Base-by-base conservation (phyloP, 2,113 vertebrate species). In the Canis aureus region DNA sequence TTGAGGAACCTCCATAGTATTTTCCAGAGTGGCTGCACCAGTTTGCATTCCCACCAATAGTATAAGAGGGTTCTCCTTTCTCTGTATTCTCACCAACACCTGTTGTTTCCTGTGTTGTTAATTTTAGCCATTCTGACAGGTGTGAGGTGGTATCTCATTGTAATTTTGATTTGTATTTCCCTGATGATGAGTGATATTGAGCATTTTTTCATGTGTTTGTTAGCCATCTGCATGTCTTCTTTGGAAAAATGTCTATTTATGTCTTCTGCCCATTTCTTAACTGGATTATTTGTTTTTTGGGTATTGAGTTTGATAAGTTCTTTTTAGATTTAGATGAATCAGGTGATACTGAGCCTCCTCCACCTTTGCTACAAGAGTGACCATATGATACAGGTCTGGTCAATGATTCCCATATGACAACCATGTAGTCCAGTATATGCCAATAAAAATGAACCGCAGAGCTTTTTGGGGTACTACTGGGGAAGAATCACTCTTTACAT, bases 381-480 rank as follows among this genome's bases (percentile, higher is more conserved):
- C 32, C 16, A 59, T 16, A 59, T 80, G 59, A 74, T 59, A 82
- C 1, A 96, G 16, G 2, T 73, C 51, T 4, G 5, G 49, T 35
- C 57, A 95, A 29, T 35, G 43, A 92, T 59, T 89, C 25, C 64
- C 17, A 22, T 66, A 29, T 27, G 49, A 84, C 23, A 86, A n/a
- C 67, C 95, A 35, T 22, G 15, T 49, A 71, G 81, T 27, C 43
- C 16, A 69, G 9, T 38, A 66, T 19, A 83, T 53, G 55, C 17
- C 79, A 64, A 60, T 79, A 49, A 78, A 15, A 62, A 89, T 94
- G 88, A 93, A 67, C 57, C 19, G 32, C 91, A 95, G 84, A 92
- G 84, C 15, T 96, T 91, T 69, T n/a, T 9, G 17, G 66, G 16
- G 16, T 94, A 35, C 49, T 25, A 55, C 3, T 51, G 12, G 69